A percentile compares a stretch with the other conserved stretches of the same genome.
Conservation (phyloP, 2,797 vertebrate species). For the Harpagifer antarcticus region DNA sequence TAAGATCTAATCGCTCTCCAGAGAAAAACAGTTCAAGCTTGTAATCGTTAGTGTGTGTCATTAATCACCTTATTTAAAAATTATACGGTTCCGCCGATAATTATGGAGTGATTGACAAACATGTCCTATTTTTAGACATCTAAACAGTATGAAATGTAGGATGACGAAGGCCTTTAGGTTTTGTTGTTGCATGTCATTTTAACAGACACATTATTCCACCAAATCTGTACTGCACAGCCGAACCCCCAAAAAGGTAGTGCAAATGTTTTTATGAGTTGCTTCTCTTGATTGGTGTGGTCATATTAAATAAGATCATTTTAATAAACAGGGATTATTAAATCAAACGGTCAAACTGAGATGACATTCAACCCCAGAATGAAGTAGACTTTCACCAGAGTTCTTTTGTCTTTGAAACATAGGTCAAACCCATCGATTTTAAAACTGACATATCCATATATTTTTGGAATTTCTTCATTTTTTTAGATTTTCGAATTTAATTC, state of each 20-base stretch:
- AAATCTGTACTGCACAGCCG: neutral
- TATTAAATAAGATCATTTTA: neutral
- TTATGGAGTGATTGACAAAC: neutral
- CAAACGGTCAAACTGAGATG: neutral
- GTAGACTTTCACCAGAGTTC: neutral
- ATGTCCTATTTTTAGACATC: neutral
- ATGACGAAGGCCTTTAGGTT: neutral
- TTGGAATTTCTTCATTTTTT: neutral
- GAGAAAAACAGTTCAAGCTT: neutral
- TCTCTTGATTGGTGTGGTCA: conserved; percentile 5
- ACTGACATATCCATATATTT: neutral
- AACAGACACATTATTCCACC: neutral
- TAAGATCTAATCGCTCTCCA: neutral
- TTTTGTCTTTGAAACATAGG: neutral
- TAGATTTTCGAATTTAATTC: no score
- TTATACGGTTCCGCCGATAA: neutral
- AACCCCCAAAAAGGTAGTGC: neutral
- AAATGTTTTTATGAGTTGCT: conserved; percentile 1
- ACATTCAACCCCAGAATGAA: neutral
- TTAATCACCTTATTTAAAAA: neutral
- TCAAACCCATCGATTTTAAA: neutral
- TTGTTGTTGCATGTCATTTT: neutral
- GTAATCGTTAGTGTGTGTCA: neutral
- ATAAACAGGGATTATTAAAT: neutral
- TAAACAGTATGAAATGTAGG: neutral